These are phyloP conservation scores for Tamandua tetradactyla DNA, from an alignment of 2,797 vertebrate species.

Conservation along the genomic window DNA sequence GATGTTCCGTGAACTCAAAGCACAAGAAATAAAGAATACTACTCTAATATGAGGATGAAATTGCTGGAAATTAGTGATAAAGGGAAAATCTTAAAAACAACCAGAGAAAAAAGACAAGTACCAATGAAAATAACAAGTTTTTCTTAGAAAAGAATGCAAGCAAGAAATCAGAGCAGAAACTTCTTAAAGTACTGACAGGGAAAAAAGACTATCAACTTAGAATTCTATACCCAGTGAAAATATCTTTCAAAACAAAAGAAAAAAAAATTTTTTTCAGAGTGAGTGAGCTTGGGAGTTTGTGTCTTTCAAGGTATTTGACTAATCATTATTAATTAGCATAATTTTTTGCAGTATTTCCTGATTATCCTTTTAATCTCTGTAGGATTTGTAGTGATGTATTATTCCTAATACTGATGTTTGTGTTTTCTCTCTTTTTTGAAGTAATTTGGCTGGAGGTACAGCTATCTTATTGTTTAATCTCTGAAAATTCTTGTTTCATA, in stretches of 20 bases:
- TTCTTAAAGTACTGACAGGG: background rate
- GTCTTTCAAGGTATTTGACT: background rate
- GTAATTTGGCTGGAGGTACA: background rate
- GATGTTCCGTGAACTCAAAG: background rate
- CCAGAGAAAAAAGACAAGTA: background rate
- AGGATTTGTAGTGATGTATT: background rate
- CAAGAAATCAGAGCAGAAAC: background rate
- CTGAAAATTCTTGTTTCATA: background rate
- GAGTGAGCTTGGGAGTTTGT: background rate
- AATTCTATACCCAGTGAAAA: background rate
- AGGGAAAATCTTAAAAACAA: background rate
- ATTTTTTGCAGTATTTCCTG: background rate
- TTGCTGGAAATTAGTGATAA: background rate
- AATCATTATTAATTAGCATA: background rate
- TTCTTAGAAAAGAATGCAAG: background rate
- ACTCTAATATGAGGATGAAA: background rate
- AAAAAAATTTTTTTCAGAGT: background rate
- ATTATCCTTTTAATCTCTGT: background rate
- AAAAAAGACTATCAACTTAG: background rate
- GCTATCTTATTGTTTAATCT: background rate
- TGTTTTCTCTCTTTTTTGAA: background rate
- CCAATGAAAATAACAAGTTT: too few species aligned
- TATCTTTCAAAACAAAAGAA: background rate
- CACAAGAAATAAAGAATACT: background rate
- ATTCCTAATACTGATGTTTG: background rate